Evolutionary conservation across 37 sponge, comb jelly and placozoan genomes (phyloP).

Genomic region (Cliona cf. orientalis): DNA sequence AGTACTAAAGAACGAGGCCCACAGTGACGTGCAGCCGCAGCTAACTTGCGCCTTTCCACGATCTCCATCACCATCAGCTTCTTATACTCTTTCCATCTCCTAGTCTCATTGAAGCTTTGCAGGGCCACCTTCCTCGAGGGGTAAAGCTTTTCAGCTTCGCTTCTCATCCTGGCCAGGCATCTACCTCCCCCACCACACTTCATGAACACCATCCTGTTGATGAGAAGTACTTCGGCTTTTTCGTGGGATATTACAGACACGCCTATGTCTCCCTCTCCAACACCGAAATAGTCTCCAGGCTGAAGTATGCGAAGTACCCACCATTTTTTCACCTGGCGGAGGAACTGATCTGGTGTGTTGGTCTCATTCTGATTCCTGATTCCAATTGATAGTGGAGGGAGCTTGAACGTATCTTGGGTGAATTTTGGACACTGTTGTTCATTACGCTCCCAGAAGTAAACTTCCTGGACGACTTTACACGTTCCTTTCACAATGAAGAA

Average conservation of each 20-base stretch:
- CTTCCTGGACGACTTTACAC: constrained; percentile 64
- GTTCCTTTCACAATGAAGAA: constrained; percentile 60
- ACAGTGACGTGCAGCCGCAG: too few relatives aligned
- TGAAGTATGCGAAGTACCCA: constrained; percentile 51
- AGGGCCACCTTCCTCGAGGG: constrained; percentile 36
- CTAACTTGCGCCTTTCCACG: constrained; percentile 22
- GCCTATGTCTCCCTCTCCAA: constrained; percentile 65
- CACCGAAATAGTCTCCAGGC: constrained; percentile 84
- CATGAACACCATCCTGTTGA: constrained; percentile 44
- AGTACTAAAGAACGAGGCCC: too few relatives aligned
- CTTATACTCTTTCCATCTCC: constrained; percentile 78
- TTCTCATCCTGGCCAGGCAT: constrained; percentile 19
- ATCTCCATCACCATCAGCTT: constrained; percentile 46
- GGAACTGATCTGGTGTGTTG: not conserved
- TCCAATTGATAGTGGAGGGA: not conserved
- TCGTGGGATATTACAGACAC: constrained; percentile 47
- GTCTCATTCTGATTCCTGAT: not conserved
- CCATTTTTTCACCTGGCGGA: constrained; percentile 38
- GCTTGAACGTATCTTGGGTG: not conserved
- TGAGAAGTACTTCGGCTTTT: constrained; percentile 50
- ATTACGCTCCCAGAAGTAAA: constrained; percentile 21
- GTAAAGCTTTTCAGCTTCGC: constrained; percentile 35
- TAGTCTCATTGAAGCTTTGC: constrained; percentile 47
- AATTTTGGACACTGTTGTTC: not conserved
- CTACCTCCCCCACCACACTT: constrained; percentile 45